Evolutionary conservation across 1,140 invertebrate species (phyloP).

Genomic region (Saccostrea cuccullata): DNA sequence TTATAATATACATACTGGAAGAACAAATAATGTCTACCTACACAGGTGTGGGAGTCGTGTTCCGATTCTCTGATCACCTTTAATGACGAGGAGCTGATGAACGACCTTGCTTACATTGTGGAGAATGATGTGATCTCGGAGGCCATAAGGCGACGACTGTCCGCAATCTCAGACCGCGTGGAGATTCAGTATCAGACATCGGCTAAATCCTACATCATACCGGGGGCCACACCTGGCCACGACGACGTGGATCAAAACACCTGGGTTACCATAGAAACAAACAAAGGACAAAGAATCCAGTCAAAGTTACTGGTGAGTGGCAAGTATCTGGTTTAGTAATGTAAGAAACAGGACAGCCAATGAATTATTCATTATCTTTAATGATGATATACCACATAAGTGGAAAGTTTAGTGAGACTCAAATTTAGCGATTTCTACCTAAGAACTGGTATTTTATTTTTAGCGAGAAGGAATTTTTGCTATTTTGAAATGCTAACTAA

Average conservation of each 20-base stretch:
- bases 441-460: too few species aligned
- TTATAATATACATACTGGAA: not conserved
- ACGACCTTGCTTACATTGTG: constrained; percentile 91
- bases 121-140: constrained; percentile 93
- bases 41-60: constrained; percentile 92
- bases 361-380: too few species aligned
- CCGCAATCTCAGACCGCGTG: constrained; percentile 80
- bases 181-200: constrained; percentile 81
- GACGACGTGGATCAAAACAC: constrained; percentile 60
- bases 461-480: too few species aligned
- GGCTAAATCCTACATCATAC: constrained; percentile 79
- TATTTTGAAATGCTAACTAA: too few species aligned
- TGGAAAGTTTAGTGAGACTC: too few species aligned
- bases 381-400: too few species aligned
- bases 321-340: not conserved
- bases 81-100: constrained; percentile 85
- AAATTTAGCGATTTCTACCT: too few species aligned
- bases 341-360: too few species aligned
- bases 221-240: constrained; percentile 61
- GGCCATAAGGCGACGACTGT: constrained; percentile 81
- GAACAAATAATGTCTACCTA: not conserved
- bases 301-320: constrained; percentile 80
- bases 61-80: constrained; percentile 93
- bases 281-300: constrained; percentile 76
- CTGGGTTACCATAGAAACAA: constrained; percentile 75